Evolutionary conservation across 2,797 vertebrate genomes (phyloP).

Genomic region (Falco peregrinus): DNA sequence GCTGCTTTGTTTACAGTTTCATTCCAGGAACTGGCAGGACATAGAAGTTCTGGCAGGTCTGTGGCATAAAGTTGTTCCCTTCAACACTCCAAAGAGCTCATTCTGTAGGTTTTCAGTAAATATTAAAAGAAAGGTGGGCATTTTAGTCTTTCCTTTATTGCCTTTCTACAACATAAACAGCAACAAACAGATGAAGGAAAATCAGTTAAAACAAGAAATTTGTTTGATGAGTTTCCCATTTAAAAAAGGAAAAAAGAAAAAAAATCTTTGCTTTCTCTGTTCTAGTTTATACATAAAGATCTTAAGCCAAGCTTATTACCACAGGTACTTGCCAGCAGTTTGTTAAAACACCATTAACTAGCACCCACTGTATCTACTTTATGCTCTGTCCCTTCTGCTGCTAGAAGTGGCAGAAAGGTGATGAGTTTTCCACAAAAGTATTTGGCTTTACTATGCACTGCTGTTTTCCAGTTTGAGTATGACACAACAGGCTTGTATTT

Average conservation of each 20-base stretch:
- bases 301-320: neutral
- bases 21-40: neutral
- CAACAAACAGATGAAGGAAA: neutral
- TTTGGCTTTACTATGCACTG: neutral
- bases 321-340: neutral
- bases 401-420: neutral
- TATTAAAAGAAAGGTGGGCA: neutral
- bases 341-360: neutral
- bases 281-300: neutral
- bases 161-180: neutral
- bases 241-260: too few relatives aligned
- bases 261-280: neutral
- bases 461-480: neutral
- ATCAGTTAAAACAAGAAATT: neutral
- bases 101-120: neutral
- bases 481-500: neutral
- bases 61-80: neutral
- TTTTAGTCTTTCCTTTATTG: neutral
- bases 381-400: neutral
- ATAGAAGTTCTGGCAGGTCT: neutral
- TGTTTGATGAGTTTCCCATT: neutral
- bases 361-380: neutral
- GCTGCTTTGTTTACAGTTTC: neutral
- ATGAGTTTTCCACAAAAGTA: neutral
- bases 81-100: neutral